Evolutionary conservation across 2,113 vertebrate genomes (phyloP).

Genomic region (Ammodytes marinus): DNA sequence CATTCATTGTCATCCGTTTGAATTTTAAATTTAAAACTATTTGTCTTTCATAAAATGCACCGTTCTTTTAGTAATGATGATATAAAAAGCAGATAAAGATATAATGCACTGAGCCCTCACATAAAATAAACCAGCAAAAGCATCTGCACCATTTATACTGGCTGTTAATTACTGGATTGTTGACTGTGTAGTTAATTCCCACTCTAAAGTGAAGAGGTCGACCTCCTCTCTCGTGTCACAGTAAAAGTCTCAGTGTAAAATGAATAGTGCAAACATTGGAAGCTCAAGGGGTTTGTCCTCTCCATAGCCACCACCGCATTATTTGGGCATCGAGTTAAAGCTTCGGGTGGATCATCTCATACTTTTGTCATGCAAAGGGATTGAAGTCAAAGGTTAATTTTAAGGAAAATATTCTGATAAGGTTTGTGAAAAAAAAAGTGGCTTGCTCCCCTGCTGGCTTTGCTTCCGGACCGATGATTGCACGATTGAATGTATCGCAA

Average conservation of each 20-base stretch:
- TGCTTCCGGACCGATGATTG: conserved; percentile 79
- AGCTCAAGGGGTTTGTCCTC: conserved; percentile 64
- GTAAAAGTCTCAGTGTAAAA: conserved; percentile 61
- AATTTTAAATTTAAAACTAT: conserved; percentile 3
- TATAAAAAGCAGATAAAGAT: conserved; percentile 8
- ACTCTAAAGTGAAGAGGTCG: conserved; percentile 62
- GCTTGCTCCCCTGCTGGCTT: conserved; percentile 65
- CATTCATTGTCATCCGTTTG: not conserved
- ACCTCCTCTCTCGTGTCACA: conserved; percentile 63
- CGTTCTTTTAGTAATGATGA: not conserved
- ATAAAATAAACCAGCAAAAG: conserved; percentile 7
- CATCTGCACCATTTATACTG: conserved; percentile 22
- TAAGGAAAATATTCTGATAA: conserved; percentile 21
- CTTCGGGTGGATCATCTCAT: conserved; percentile 41
- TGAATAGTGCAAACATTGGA: conserved; percentile 43
- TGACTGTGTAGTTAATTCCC: conserved; percentile 52
- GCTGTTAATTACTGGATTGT: conserved; percentile 58
- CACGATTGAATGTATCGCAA: conserved; percentile 73
- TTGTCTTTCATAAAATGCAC: not conserved
- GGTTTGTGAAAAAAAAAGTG: conserved; percentile 56
- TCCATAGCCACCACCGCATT: conserved; percentile 21
- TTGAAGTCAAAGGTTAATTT: conserved; percentile 61
- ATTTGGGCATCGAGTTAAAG: conserved; percentile 35
- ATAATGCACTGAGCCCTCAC: not conserved
- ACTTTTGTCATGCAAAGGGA: conserved; percentile 46